These are phyloP conservation scores for Sphenopsis melanotis DNA, from an alignment of 2,797 vertebrate genomes.

Conservation along the genomic window DNA sequence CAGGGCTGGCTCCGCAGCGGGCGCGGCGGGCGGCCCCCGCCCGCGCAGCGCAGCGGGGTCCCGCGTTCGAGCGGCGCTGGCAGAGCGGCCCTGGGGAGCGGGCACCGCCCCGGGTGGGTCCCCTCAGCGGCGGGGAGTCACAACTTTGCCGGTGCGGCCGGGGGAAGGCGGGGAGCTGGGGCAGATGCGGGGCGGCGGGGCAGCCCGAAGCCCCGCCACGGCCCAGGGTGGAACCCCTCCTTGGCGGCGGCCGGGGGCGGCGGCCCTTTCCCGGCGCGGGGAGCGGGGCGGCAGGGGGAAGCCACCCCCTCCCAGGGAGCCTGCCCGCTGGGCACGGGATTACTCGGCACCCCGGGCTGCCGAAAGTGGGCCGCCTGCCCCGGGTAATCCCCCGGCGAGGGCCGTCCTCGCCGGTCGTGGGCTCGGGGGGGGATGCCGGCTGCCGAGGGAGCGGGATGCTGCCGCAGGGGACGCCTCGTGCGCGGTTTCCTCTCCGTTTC, in stretches of 20 bases:
- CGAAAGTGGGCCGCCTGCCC: not conserved
- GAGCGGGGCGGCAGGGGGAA: rapidly evolving
- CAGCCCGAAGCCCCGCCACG: not conserved
- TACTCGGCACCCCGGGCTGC: not conserved
- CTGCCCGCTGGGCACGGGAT: not conserved
- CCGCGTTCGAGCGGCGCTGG: not conserved
- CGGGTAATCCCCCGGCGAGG: not conserved
- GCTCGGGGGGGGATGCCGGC: not conserved
- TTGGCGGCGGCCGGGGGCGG: not conserved
- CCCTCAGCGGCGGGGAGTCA: not conserved
- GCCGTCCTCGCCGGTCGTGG: not conserved
- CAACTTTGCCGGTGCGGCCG: not conserved
- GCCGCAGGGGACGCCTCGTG: not conserved
- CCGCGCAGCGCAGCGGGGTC: not conserved
- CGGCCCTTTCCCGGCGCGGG: not conserved
- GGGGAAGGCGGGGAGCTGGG: not conserved
- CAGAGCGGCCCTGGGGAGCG: not conserved
- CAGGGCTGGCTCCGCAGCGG: not conserved
- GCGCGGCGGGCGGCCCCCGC: not conserved
- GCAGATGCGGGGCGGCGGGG: not conserved
- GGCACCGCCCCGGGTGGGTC: not conserved
- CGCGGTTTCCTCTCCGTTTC: not conserved
- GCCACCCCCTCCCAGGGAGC: not conserved
- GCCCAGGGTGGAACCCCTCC: not conserved
- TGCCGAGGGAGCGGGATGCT: not conserved